Evolutionary conservation across 92 coral and sea anemone genomes (phyloP).

Genomic region (Paramuricea clavata): DNA sequence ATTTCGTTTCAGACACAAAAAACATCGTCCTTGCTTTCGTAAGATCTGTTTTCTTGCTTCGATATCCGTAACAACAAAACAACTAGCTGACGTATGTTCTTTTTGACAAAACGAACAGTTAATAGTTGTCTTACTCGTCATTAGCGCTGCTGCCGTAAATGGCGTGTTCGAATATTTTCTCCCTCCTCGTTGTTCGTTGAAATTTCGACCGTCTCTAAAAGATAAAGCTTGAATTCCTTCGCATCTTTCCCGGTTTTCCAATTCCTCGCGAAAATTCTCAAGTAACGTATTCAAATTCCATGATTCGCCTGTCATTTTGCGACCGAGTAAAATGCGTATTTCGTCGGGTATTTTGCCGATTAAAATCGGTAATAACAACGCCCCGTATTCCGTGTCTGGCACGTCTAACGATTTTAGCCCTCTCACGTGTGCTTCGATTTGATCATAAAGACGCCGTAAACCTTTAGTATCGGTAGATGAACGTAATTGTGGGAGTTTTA

Average conservation of each 20-base stretch:
- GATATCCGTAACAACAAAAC: conserved; percentile 67
- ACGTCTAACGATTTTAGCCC: neutral
- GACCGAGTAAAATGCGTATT: no score
- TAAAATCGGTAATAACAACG: conserved; percentile 11
- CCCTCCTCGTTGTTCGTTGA: neutral
- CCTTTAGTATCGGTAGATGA: conserved; percentile 45
- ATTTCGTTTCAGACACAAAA: conserved; percentile 55
- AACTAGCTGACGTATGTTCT: conserved; percentile 65
- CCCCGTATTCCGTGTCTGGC: neutral
- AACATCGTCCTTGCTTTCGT: conserved; percentile 50
- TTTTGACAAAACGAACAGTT: conserved; percentile 71
- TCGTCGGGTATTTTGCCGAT: conserved; percentile 20
- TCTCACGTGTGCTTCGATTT: conserved; percentile 53
- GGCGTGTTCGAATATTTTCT: neutral
- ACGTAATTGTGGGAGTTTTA: conserved; percentile 46
- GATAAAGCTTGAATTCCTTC: conserved; percentile 58
- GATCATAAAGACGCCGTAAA: conserved; percentile 55
- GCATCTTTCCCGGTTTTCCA: conserved; percentile 72
- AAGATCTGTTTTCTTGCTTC: no score
- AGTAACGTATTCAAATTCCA: no score
- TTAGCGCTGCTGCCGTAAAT: conserved; percentile 43
- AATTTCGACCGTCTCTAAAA: no score
- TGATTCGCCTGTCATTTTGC: no score
- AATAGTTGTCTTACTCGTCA: conserved; percentile 9
- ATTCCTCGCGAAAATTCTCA: conserved; percentile 63